Base-by-base conservation (phyloP, 2,888 invertebrate genomes). In the Drosophila multiciliata region DNA sequence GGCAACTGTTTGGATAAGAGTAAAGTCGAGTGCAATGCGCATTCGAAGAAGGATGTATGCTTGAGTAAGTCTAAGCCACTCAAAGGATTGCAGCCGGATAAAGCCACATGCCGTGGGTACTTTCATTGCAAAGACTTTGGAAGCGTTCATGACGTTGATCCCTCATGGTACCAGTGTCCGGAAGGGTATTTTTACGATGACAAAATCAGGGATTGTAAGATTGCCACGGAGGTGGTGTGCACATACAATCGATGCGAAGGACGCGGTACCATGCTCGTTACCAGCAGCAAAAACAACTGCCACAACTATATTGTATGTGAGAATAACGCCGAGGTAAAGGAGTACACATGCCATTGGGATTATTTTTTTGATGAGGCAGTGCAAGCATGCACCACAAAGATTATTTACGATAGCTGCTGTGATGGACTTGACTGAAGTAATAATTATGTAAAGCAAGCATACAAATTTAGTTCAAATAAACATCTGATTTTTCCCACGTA, bases 241-340 rank as follows among this genome's bases (percentile, higher is more conserved):
- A 58, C 50, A 0, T 57, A 82, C 59, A 90, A 92, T 63, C 90
- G 93, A 1, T 92, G 93, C 36, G 92, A 92, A 0, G 91, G 92
- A 9, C 91, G 92, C 4, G 89, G 90, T 4, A 79, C 78, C 0
- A 66, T 59, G 40, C 40, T 80, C 26, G 92, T 92, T 3, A 64
- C 83, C 38, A 87, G 89, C 52, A 80, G 81, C 49, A 75, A 48
- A 0, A 89, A 87, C 40, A 73, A 90, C 50, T 92, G 92, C 49
- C 91, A 88, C 26, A 88, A 91, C 61, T 92, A 78, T 49, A 73
- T 87, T 23, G 40, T 64, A 4, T 92, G 92, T 35, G 62, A 70
- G 26, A 57, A 92, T 69, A 73, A 75, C 12, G 12, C 69, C 0
- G 52, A 64, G 20, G 32, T 72, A 8, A 69, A 49, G 8, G 80